phyloP scores from a whole-genome alignment of 2,113 vertebrate species.

The Podarcis cretensis region DNA sequence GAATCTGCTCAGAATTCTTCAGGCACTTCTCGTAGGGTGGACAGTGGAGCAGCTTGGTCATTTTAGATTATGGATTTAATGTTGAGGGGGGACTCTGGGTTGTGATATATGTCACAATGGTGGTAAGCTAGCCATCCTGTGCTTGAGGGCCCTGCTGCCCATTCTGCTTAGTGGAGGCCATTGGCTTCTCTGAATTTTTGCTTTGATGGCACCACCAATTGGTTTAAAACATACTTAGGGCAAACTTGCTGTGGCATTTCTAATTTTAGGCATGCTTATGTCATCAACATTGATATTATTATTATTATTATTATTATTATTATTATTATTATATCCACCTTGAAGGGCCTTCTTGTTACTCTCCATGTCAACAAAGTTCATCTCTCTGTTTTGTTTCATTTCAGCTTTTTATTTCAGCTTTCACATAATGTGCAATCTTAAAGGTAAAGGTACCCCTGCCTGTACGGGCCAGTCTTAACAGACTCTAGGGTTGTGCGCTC shows the following conservation, averaged over 20 bases:
- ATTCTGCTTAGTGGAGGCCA: not conserved
- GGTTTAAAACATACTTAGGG: not conserved
- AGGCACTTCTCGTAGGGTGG: too few relatives aligned
- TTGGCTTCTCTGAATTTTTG: not conserved
- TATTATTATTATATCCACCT: not conserved
- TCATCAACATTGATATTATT: not conserved
- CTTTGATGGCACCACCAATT: not conserved
- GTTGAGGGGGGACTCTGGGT: too few relatives aligned
- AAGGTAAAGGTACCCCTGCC: too few relatives aligned
- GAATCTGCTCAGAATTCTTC: not conserved
- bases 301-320: too few relatives aligned
- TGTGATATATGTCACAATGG: too few relatives aligned
- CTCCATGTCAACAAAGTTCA: not conserved
- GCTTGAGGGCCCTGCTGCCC: too few relatives aligned
- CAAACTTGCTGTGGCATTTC: not conserved
- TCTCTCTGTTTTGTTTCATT: not conserved
- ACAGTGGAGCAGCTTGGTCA: not conserved
- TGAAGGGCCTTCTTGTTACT: too few relatives aligned
- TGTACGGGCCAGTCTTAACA: too few relatives aligned
- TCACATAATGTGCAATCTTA: not conserved
- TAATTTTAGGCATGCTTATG: not conserved
- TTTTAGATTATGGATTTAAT: not conserved
- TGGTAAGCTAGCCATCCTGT: too few relatives aligned
- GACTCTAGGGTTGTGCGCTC: too few relatives aligned
- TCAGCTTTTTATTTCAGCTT: conserved; percentile 3